Evolutionary conservation across 1,140 invertebrate species (phyloP).

Genomic region (Drosophila sturtevanti): DNA sequence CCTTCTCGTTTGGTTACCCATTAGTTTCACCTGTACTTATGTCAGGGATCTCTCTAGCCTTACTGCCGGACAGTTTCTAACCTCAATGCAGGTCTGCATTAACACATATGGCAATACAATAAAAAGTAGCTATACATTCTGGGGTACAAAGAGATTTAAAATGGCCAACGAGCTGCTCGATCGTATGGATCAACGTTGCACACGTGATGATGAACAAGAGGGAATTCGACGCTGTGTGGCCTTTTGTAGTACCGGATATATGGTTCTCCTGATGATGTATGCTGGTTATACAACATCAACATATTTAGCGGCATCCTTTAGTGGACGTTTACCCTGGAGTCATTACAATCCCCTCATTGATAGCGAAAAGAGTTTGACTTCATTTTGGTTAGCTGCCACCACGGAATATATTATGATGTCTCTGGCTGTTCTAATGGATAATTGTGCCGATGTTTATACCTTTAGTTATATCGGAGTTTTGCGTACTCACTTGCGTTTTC

Average conservation of each 20-base stretch:
- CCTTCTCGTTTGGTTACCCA: constrained; percentile 1
- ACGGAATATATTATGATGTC: constrained; percentile 32
- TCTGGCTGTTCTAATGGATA: constrained; percentile 34
- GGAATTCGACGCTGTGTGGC: constrained; percentile 37
- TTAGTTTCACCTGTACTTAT: constrained; percentile 31
- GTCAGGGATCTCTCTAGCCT: constrained; percentile 35
- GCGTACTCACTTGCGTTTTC: constrained; percentile 41
- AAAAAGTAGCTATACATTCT: constrained; percentile 35
- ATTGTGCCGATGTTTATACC: constrained; percentile 49
- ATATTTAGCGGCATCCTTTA: constrained; percentile 4
- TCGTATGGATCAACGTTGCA: constrained; percentile 45
- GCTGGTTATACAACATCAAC: constrained; percentile 14
- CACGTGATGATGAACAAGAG: not conserved
- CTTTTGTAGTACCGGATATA: constrained; percentile 17
- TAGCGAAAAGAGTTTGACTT: not conserved
- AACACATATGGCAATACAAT: constrained; percentile 47
- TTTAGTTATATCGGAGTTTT: constrained; percentile 39
- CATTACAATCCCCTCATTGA: constrained; percentile 56
- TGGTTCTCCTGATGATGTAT: constrained; percentile 35
- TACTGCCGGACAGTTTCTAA: constrained; percentile 50
- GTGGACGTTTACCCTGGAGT: constrained; percentile 40
- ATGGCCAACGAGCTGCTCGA: constrained; percentile 40
- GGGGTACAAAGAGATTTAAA: constrained; percentile 20
- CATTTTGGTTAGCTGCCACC: constrained; percentile 24
- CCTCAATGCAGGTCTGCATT: constrained; percentile 41